Evolutionary conservation across 2,797 vertebrate genomes (phyloP).

Genomic region (Rhyacichthys aspro): DNA sequence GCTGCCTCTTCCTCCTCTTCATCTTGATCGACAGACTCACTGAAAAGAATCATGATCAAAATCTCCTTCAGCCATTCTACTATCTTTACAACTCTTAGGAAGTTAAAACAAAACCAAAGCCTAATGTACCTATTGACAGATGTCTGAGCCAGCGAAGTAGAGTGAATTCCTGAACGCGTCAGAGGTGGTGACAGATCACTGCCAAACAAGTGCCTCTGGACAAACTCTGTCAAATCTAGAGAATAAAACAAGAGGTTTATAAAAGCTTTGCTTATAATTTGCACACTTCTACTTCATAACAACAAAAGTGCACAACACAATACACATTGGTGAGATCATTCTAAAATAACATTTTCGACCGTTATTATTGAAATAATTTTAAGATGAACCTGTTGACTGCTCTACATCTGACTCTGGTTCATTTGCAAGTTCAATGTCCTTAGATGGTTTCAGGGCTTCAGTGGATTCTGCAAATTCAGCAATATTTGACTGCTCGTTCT

Average conservation of each 20-base stretch:
- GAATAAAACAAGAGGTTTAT: neutral
- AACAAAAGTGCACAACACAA: too few species aligned
- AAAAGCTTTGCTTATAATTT: too few species aligned
- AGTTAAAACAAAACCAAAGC: neutral
- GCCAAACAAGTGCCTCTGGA: conserved; percentile 68
- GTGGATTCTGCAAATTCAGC: conserved; percentile 22
- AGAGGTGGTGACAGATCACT: conserved; percentile 61
- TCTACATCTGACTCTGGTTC: conserved; percentile 43
- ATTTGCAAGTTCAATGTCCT: conserved; percentile 21
- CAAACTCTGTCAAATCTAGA: conserved; percentile 79
- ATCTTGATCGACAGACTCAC: conserved; percentile 54
- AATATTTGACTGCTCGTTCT: conserved; percentile 25
- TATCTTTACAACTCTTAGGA: neutral
- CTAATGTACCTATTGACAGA: conserved; percentile 63
- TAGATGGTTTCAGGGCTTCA: conserved; percentile 24
- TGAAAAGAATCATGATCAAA: conserved; percentile 24
- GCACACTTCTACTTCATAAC: too few species aligned
- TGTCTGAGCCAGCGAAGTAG: conserved; percentile 37
- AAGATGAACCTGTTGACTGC: conserved; percentile 49
- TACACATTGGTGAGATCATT: too few species aligned
- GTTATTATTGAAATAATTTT: neutral
- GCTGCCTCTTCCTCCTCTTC: conserved; percentile 44
- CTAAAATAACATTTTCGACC: too few species aligned
- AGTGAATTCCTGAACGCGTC: conserved; percentile 69
- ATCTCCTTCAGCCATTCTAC: neutral